Evolutionary conservation across 2,113 vertebrate species (phyloP).

Genomic region (Corvus cornix): DNA sequence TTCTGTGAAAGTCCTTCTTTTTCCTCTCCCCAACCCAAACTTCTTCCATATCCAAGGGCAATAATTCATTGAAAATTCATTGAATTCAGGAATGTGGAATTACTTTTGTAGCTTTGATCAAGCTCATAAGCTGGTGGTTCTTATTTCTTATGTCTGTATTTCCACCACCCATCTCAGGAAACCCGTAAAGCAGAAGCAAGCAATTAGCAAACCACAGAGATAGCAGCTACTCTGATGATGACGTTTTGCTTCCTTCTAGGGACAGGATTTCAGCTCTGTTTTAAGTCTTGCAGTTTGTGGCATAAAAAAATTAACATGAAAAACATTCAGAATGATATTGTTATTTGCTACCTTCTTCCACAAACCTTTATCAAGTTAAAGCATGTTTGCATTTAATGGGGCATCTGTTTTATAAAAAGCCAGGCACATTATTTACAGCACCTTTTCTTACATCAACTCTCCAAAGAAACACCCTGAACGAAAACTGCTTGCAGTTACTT

Average conservation of each 20-base stretch:
- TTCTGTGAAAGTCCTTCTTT: not conserved
- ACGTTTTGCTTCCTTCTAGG: slow-evolving; percentile 4
- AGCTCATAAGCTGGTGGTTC: not conserved
- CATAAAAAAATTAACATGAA: not conserved
- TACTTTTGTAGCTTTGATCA: not conserved
- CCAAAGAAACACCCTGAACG: not conserved
- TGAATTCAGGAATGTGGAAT: slow-evolving; percentile 1
- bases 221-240: not conserved
- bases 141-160: not conserved
- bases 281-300: not conserved
- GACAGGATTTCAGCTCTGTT: not conserved
- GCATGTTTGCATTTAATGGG: not conserved
- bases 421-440: not conserved
- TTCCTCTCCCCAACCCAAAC: not conserved
- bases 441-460: not conserved
- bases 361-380: not conserved
- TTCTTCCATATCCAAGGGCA: not conserved
- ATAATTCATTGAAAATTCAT: not conserved
- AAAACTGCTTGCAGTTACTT: not conserved
- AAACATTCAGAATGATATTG: not conserved
- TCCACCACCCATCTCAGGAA: slow-evolving; percentile 24
- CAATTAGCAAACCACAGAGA: slow-evolving; percentile 53
- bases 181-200: not conserved
- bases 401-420: not conserved
- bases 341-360: not conserved